Percentiles rank a stretch among this genome's conserved stretches.
phyloP scores from a whole-genome alignment of 2,797 vertebrate species.

The Micromesistius poutassou region DNA sequence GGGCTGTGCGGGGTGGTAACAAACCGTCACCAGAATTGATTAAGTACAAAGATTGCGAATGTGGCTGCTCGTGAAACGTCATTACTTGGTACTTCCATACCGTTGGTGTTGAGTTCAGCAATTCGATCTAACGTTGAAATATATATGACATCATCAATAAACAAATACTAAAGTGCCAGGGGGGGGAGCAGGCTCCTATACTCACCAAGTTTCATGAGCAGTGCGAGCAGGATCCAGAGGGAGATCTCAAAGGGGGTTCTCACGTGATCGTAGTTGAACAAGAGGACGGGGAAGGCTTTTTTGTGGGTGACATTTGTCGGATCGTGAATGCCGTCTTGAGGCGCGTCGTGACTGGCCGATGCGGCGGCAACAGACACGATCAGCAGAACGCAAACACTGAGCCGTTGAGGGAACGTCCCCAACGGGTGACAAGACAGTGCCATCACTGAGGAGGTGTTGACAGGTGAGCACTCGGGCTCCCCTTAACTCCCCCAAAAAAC shows the following conservation, averaged over 20 bases:
- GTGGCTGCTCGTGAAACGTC: no score
- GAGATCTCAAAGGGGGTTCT: constrained; percentile 86
- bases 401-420: neutral
- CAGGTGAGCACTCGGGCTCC: neutral
- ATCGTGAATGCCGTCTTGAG: neutral
- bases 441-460: neutral
- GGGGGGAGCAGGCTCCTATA: neutral
- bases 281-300: constrained; percentile 85
- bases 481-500: neutral
- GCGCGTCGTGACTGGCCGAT: constrained; percentile 29
- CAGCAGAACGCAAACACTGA: constrained; percentile 1
- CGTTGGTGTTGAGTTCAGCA: no score
- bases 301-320: constrained; percentile 19
- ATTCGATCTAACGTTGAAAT: no score
- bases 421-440: neutral
- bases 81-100: no score
- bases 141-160: neutral
- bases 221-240: constrained; percentile 92
- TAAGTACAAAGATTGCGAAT: neutral
- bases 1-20: neutral
- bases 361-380: constrained; percentile 21
- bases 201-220: constrained; percentile 94
- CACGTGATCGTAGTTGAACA: constrained; percentile 78
- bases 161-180: neutral
- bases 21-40: neutral